Base-by-base conservation (phyloP, 2,797 vertebrate genomes). In the Anguilla pacifica region DNA sequence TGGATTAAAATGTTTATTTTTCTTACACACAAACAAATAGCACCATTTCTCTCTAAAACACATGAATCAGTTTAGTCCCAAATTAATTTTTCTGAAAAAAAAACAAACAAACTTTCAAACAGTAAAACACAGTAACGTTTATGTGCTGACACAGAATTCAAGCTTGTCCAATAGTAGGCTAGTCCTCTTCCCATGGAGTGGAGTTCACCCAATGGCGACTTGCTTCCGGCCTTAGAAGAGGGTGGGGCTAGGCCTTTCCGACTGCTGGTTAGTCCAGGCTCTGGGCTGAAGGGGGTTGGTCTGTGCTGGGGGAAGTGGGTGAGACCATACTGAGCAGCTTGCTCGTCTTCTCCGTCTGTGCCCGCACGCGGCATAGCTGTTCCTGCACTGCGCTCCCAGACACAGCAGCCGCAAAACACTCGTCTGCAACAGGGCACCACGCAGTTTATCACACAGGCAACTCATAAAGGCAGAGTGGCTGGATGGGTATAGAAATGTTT, bases 321-420 rank as follows among this genome's bases (percentile, higher is more conserved):
- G 89, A 84, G 83, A 93, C 89, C 89, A 85, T 92, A 87, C 89
- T 85, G 83, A 93, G 91, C 85, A 94, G 89, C 43, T 85, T 91
- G 59, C 91, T 88, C 25, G 91, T 94, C 90, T 92, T 89, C 28
- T 94, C 94, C 0, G 91, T 94, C 90, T 92, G 92, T 3, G 28
- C 83, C 79, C 90, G 92, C 6, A 94, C 84, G 85, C 72, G 90
- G 85, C 81, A 74, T 0, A 94, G 89, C 91, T 93, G 89, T 35
- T 22, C 55, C 86, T 94, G 90, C 88, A 95, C 35, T 49, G 92
- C 90, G 19, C 89, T 91, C 74, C 84, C 28, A 7, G 87, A 85
- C 89, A 92, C 2, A 51, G 91, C 67, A 28, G 86, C 88, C 9
- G 89, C 85, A 87, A 94, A 93, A 7, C 90, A 89, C 85, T 83